Percentiles rank a stretch among this genome's conserved stretches.
Evolutionary conservation across 2,888 invertebrate species (phyloP).

Genomic region (Himalopsyche kuldschensis): DNA sequence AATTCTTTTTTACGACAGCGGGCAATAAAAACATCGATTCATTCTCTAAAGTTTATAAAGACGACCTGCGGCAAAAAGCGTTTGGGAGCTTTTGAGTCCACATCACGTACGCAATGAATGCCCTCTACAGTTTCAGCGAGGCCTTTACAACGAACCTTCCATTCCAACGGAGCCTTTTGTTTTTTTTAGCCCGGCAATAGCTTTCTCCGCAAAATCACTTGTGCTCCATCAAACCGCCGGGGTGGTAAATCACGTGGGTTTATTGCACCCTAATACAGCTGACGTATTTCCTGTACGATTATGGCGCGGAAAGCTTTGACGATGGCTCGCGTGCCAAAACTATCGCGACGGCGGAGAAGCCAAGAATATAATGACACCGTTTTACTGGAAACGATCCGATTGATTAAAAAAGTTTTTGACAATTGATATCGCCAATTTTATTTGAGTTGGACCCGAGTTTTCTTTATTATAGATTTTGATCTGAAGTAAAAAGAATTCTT

Average conservation of each 20-base stretch:
- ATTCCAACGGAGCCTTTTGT: neutral
- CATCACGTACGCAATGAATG: neutral
- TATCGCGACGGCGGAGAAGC: neutral
- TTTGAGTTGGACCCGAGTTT: neutral
- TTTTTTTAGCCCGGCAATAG: neutral
- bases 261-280: constrained; percentile 26
- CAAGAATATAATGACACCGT: neutral
- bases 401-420: constrained; percentile 18
- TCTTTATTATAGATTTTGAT: neutral
- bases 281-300: constrained; percentile 25
- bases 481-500: neutral
- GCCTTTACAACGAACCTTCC: neutral
- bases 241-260: constrained; percentile 22
- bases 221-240: constrained; percentile 12
- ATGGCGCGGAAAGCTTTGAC: neutral
- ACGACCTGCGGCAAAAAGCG: neutral
- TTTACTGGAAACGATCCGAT: constrained; percentile 8
- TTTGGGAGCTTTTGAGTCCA: neutral
- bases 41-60: neutral
- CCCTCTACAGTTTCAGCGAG: neutral
- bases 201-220: neutral
- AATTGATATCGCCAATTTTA: neutral
- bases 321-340: neutral
- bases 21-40: neutral
- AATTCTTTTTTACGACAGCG: too few relatives aligned